Evolutionary conservation across 2,888 invertebrate genomes (phyloP), one percentile per base, ranked within the genome.

Genomic region (Melanotus villosus): DNA sequence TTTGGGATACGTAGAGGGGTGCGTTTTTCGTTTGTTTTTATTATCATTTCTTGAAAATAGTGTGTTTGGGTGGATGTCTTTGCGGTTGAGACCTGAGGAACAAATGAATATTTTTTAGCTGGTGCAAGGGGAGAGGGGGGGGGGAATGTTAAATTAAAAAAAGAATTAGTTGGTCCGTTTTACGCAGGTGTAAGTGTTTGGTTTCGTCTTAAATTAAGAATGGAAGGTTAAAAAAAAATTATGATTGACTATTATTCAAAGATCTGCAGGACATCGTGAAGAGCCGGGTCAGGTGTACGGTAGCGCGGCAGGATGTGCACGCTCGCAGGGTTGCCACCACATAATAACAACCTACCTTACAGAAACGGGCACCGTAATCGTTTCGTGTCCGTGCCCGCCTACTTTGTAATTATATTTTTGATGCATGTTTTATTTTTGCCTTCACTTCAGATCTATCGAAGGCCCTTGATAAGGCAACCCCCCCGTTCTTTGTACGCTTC

Each of bases 331-430:
- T 78, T 84, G 84, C 84, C 83, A 84, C 84, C 81, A 80, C 83
- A 83, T 84, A 84, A 84, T 84, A 81, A 84, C 80, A 83, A 79
- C 79, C 81, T 81, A 77, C 77, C 76, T 76, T 76, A 76, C 76
- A 76, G 79, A n/a, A 71, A 78, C 77, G 79, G 77, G 77, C 79
- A 74, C 77, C 79, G 80, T 82, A 83, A 84, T 83, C 81, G 82
- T 78, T 82, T 84, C 84, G 84, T 84, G 84, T 77, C 77, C 75
- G 76, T 78, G 75, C 78, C 79, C 84, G 83, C 84, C 84, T 79
- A 81, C 80, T 83, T 83, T 82, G 83, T 84, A 84, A 84, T 84
- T 84, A 83, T 80, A 81, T 83, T 83, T 83, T 81, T 80, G 82
- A 82, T 80, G 79, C 80, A 79, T 76, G 78, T 75, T 75, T 70